Percentiles rank a stretch among this genome's conserved stretches.
Conservation (phyloP, 1,140 invertebrate species). For the Trachelipus rathkii region DNA sequence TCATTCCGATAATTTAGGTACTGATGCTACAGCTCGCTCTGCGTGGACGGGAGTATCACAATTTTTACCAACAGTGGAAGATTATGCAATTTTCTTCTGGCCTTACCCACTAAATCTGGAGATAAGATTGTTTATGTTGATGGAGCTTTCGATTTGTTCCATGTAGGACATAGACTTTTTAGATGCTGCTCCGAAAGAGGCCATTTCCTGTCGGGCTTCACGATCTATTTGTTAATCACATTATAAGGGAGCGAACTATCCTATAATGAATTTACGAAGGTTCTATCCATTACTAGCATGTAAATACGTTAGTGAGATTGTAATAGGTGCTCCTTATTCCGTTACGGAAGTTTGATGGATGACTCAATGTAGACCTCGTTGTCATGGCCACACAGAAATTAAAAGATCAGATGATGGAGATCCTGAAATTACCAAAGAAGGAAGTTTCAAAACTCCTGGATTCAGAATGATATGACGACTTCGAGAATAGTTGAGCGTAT, state of each 20-base stretch:
- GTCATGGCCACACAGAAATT: constrained; percentile 81
- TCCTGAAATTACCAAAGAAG: constrained; percentile 71
- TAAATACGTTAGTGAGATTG: constrained; percentile 90
- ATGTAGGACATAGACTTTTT: constrained; percentile 98
- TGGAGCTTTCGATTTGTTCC: constrained; percentile 97
- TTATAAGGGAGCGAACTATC: constrained; percentile 96
- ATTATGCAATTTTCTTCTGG: constrained; percentile 97
- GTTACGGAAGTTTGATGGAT: constrained; percentile 86
- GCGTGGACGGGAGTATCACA: constrained; percentile 97
- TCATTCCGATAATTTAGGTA: constrained; percentile 72
- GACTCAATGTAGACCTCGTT: constrained; percentile 95
- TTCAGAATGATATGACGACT: constrained; percentile 90
- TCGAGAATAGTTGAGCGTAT: constrained; percentile 95
- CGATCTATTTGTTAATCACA: constrained; percentile 83
- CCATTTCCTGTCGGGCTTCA: constrained; percentile 97
- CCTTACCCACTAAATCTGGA: constrained; percentile 71
- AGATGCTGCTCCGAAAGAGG: constrained; percentile 74
- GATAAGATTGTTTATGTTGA: constrained; percentile 96
- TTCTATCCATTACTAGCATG: constrained; percentile 54
- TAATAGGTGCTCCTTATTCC: constrained; percentile 95
- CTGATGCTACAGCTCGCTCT: constrained; percentile 76
- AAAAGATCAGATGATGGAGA: constrained; percentile 72
- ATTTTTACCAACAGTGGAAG: constrained; percentile 95
- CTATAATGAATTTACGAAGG: constrained; percentile 98
- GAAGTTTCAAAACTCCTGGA: constrained; percentile 72